These are phyloP conservation scores for Tiliacea aurago DNA, from an alignment of 2,888 invertebrate species.

Conservation along the genomic window DNA sequence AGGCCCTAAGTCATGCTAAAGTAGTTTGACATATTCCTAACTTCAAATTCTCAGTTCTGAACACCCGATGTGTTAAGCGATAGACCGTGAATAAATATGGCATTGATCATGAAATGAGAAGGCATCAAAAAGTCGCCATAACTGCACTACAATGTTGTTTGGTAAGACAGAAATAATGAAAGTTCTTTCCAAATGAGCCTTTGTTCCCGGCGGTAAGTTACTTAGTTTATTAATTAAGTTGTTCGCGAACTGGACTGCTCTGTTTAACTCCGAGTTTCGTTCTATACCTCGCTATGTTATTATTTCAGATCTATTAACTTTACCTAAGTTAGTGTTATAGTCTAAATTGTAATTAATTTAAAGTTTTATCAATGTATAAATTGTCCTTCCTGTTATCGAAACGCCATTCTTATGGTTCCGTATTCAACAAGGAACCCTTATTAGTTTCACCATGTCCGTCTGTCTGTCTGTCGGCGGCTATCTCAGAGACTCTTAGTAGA, in stretches of 20 bases:
- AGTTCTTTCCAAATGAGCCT: conserved; percentile 59
- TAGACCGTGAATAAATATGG: background rate
- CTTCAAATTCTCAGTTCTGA: background rate
- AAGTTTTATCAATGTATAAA: background rate
- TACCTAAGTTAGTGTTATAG: background rate
- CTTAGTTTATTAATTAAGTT: conserved; percentile 64
- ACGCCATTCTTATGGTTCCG: background rate
- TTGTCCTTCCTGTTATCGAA: background rate
- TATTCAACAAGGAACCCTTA: too few species aligned
- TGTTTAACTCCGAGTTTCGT: conserved; percentile 28
- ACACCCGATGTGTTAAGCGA: background rate
- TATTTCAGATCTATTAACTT: conserved; percentile 10
- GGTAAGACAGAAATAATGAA: conserved; percentile 49
- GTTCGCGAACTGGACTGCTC: conserved; percentile 50
- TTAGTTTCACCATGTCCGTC: too few species aligned
- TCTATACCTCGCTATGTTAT: conserved; percentile 16
- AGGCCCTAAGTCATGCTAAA: background rate
- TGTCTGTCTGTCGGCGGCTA: too few species aligned
- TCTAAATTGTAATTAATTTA: background rate
- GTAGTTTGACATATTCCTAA: background rate
- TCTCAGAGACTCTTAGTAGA: too few species aligned
- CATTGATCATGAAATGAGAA: conserved; percentile 16
- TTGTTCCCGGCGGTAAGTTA: conserved; percentile 59
- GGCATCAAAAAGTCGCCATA: conserved; percentile 40
- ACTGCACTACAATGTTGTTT: conserved; percentile 44